These are phyloP conservation scores for Phthorimaea operculella DNA, from an alignment of 1,140 invertebrate genomes.

Conservation along the genomic window DNA sequence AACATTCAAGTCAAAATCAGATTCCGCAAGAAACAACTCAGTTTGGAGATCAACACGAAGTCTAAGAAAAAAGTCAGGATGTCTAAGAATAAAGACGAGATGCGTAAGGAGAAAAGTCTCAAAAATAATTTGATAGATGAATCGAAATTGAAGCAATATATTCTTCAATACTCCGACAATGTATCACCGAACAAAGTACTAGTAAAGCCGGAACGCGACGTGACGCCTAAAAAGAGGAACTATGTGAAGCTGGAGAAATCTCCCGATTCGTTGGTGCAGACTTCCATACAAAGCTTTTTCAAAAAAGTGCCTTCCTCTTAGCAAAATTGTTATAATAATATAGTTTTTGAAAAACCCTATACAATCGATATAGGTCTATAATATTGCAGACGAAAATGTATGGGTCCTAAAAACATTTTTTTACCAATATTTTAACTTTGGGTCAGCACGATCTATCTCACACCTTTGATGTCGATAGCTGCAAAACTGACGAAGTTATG, in stretches of 20 bases:
- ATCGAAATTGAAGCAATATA: constrained; percentile 36
- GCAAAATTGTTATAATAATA: no score
- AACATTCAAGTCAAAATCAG: constrained; percentile 38
- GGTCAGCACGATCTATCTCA: no score
- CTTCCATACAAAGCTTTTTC: constrained; percentile 44
- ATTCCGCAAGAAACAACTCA: constrained; percentile 27
- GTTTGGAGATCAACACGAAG: constrained; percentile 23
- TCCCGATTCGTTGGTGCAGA: constrained; percentile 39
- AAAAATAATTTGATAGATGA: constrained; percentile 4
- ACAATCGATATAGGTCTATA: no score
- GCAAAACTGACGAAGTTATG: no score
- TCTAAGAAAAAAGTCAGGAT: constrained; percentile 11
- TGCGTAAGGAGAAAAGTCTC: no score
- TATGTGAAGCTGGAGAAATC: constrained; percentile 26
- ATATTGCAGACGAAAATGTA: no score
- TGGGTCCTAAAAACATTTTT: no score
- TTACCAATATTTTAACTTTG: no score
- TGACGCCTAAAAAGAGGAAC: constrained; percentile 28
- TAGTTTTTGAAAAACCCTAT: no score
- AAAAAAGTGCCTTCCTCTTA: constrained; percentile 15
- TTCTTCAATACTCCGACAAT: constrained; percentile 25
- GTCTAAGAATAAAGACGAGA: constrained; percentile 12
- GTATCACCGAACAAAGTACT: constrained; percentile 10
- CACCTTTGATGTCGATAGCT: no score
- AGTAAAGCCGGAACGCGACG: constrained; percentile 20